A percentile compares a stretch with the other conserved stretches of the same genome.
These are phyloP conservation scores for Microcebus tavaratra DNA, from an alignment of 2,113 vertebrate species.

Conservation along the genomic window DNA sequence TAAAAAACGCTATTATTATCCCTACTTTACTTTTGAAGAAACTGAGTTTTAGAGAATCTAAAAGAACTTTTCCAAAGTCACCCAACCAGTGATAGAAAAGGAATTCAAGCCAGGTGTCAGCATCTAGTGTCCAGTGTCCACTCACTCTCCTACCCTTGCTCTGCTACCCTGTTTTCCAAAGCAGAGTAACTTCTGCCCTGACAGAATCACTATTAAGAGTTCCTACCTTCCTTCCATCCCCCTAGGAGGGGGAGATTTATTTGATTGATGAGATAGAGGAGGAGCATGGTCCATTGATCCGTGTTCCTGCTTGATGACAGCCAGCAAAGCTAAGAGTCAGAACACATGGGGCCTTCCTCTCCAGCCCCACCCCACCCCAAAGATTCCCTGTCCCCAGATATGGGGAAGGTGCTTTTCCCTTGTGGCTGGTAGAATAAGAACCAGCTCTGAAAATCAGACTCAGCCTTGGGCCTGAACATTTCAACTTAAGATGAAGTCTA, in stretches of 20 bases:
- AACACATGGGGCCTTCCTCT: neutral
- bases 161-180: neutral
- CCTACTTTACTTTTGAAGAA: neutral
- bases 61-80: neutral
- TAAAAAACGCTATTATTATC: neutral
- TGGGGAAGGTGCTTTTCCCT: neutral
- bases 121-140: rapidly evolving
- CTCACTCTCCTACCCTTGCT: neutral
- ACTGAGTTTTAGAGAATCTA: neutral
- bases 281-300: neutral
- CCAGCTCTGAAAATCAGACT: neutral
- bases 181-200: neutral
- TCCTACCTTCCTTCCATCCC: neutral
- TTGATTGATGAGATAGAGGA: neutral
- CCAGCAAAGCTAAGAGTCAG: neutral
- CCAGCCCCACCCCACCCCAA: rapidly evolving
- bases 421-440: neutral
- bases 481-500: neutral
- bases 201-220: neutral
- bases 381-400: neutral
- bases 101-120: neutral
- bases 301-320: neutral
- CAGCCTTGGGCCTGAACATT: neutral
- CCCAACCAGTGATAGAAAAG: neutral
- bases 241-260: neutral